Percentiles rank a stretch among this genome's conserved stretches.
phyloP scores from a whole-genome alignment of 1,140 invertebrate species.

The Venturia canescens region DNA sequence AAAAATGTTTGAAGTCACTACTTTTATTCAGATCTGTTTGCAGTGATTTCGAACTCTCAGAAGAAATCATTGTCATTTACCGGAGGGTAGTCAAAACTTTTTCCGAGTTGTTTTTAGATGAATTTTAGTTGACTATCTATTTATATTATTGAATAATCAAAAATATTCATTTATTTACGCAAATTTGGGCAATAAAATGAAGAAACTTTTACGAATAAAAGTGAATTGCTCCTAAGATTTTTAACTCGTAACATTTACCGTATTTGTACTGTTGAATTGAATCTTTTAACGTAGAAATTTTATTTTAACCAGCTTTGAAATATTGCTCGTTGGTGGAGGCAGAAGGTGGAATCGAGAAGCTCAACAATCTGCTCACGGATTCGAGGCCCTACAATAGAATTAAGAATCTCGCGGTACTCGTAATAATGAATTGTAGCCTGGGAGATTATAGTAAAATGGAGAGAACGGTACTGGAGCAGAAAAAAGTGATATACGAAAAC shows the following conservation, averaged over 20 bases:
- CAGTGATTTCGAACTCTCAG: too few species aligned
- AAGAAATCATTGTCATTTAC: too few species aligned
- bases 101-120: too few species aligned
- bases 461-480: constrained; percentile 33
- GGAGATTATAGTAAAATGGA: constrained; percentile 53
- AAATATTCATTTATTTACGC: too few species aligned
- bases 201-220: too few species aligned
- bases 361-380: constrained; percentile 83
- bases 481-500: constrained; percentile 16
- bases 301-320: constrained; percentile 83
- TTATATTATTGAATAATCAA: too few species aligned
- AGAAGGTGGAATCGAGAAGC: constrained; percentile 89
- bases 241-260: too few species aligned
- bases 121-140: background rate
- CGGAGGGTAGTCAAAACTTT: too few species aligned
- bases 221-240: too few species aligned
- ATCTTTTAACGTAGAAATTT: constrained; percentile 27
- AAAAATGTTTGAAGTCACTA: constrained; percentile 8
- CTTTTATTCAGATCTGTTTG: background rate
- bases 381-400: constrained; percentile 80
- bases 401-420: constrained; percentile 82
- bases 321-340: constrained; percentile 92
- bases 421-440: constrained; percentile 81
- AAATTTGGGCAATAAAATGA: too few species aligned
- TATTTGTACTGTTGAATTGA: background rate